phyloP scores from a whole-genome alignment of 37 sponge, comb jelly and placozoan species.

The Ianthella basta region DNA sequence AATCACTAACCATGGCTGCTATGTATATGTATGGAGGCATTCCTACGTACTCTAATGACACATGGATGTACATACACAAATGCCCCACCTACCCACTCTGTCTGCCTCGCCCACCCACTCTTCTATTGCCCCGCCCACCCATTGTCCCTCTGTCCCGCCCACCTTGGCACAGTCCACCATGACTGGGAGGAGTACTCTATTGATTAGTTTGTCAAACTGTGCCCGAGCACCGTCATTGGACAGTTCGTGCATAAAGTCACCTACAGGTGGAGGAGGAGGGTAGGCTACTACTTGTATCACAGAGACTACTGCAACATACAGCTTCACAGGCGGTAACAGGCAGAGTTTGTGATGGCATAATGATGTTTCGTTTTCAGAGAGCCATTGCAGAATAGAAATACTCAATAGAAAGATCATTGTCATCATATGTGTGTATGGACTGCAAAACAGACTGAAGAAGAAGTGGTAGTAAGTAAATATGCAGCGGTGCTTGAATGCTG shows the following conservation, averaged over 20 bases:
- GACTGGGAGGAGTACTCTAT: conserved; percentile 61
- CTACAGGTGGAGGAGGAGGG: conserved; percentile 24
- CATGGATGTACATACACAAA: neutral
- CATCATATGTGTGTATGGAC: neutral
- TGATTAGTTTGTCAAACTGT: conserved; percentile 83
- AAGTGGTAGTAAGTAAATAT: too few species aligned
- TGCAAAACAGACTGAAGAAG: too few species aligned
- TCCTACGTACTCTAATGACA: too few species aligned
- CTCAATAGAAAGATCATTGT: neutral
- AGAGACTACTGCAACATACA: too few species aligned
- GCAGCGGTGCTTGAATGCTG: too few species aligned
- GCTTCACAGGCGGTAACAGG: too few species aligned
- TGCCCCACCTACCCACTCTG: neutral
- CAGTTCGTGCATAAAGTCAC: conserved; percentile 90
- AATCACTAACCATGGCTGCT: too few species aligned
- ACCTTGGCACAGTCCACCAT: conserved; percentile 85
- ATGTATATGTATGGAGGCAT: too few species aligned
- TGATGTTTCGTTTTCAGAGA: too few species aligned
- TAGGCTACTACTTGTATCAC: too few species aligned
- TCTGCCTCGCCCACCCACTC: neutral
- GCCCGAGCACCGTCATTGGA: conserved; percentile 92
- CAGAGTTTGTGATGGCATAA: too few species aligned
- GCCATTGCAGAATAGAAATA: too few species aligned
- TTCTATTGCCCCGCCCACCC: neutral
- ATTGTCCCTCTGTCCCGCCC: neutral